Conservation (phyloP, 1,140 invertebrate genomes). For the Spodoptera litura region DNA sequence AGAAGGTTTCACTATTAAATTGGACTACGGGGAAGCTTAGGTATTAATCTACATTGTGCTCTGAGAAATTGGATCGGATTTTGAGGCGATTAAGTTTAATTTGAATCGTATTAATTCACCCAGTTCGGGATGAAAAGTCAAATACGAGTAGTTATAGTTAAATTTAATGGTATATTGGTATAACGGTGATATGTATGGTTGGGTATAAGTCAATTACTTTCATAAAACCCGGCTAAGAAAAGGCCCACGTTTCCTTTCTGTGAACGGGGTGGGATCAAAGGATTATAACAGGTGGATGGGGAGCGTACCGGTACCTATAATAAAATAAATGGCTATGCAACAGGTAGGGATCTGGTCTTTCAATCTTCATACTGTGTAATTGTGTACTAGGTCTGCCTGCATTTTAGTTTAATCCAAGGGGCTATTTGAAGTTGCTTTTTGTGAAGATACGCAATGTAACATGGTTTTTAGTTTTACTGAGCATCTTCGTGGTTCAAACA, state of each 20-base stretch:
- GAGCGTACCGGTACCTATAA: background rate
- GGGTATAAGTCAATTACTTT: slow-evolving; percentile 14
- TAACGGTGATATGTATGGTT: background rate
- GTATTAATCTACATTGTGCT: slow-evolving; percentile 3
- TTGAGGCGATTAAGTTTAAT: slow-evolving; percentile 15
- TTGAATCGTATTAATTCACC: slow-evolving; percentile 32
- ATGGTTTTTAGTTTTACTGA: no score
- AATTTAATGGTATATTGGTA: background rate
- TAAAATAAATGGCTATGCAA: background rate
- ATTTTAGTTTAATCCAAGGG: no score
- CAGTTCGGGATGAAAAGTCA: slow-evolving; percentile 18
- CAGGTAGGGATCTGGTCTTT: background rate
- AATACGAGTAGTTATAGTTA: slow-evolving; percentile 8
- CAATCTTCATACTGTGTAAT: background rate
- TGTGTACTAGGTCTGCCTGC: no score
- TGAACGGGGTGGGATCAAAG: slow-evolving; percentile 1
- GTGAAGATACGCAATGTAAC: no score
- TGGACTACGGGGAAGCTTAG: slow-evolving; percentile 1
- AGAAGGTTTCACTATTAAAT: slow-evolving; percentile 8
- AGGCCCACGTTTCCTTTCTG: slow-evolving; percentile 1
- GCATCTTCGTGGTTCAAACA: no score
- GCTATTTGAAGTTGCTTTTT: no score
- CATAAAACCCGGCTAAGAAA: slow-evolving; percentile 13
- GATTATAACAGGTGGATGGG: slow-evolving; percentile 25
- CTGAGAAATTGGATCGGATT: slow-evolving; percentile 21